Percentiles rank a stretch among this genome's conserved stretches.
Conservation (phyloP, 2,888 invertebrate species). For the Xestia rhomboidea region DNA sequence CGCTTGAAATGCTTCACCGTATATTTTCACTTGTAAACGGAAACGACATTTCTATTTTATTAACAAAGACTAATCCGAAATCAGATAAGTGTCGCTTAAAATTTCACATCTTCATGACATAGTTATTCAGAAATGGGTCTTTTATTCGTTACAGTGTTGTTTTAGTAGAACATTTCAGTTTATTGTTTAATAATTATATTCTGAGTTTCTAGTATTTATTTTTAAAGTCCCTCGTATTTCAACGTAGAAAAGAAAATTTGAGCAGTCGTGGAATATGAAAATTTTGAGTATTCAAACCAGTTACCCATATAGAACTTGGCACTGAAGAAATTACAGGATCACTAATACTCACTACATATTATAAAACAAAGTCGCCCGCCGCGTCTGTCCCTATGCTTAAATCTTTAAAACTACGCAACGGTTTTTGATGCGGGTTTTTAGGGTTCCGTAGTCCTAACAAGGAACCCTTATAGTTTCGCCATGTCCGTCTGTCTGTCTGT, state of each 20-base stretch:
- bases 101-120: constrained; percentile 31
- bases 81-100: constrained; percentile 45
- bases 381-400: too few species aligned
- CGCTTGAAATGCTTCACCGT: constrained; percentile 13
- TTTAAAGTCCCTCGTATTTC: background rate
- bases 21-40: constrained; percentile 20
- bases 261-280: background rate
- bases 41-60: constrained; percentile 52
- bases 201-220: background rate
- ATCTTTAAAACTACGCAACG: too few species aligned
- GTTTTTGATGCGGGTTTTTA: too few species aligned
- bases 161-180: constrained; percentile 20
- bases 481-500: too few species aligned
- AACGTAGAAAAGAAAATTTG: background rate
- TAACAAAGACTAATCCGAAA: constrained; percentile 39
- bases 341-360: too few species aligned
- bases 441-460: too few species aligned
- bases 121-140: constrained; percentile 24
- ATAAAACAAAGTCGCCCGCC: too few species aligned
- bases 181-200: background rate
- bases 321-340: background rate
- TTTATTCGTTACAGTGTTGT: constrained; percentile 10
- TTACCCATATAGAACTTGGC: background rate
- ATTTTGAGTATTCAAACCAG: background rate
- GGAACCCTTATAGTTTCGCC: too few species aligned